phyloP scores from a whole-genome alignment of 1,140 invertebrate genomes.

The Pectinophora gossypiella region DNA sequence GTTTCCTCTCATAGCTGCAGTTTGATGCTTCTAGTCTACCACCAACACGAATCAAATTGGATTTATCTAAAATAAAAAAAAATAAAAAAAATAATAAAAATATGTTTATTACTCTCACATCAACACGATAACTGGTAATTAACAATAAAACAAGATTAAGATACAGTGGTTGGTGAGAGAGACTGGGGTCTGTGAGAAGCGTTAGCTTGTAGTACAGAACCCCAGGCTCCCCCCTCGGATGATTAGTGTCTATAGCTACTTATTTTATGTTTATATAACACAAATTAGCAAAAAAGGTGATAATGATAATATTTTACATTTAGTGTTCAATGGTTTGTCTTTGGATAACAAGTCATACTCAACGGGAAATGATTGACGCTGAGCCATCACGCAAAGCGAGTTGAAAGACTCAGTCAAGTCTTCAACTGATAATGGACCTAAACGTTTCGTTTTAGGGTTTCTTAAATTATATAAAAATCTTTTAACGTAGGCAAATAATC shows the following conservation, averaged over 20 bases:
- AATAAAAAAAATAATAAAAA: too few species aligned
- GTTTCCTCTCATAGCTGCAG: slow-evolving; percentile 9
- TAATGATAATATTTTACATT: neutral
- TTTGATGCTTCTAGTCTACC: slow-evolving; percentile 1
- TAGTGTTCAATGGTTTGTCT: neutral
- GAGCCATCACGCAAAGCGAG: neutral
- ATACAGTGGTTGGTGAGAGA: too few species aligned
- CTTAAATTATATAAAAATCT: neutral
- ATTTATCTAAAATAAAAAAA: too few species aligned
- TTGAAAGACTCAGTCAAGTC: neutral
- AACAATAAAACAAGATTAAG: too few species aligned
- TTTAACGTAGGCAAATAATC: neutral
- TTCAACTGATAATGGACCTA: neutral
- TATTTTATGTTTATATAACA: too few species aligned
- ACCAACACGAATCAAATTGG: slow-evolving; percentile 10
- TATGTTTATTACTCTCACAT: too few species aligned
- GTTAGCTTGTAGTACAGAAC: too few species aligned
- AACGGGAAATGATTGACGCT: neutral
- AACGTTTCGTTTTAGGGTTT: neutral
- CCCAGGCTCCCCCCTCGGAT: too few species aligned
- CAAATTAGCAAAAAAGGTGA: neutral
- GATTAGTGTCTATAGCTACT: too few species aligned
- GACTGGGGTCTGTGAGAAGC: too few species aligned
- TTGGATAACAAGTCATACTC: neutral
- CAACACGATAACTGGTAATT: too few species aligned